Conservation (phyloP, 2,113 vertebrate genomes). For the Vicugna pacos region DNA sequence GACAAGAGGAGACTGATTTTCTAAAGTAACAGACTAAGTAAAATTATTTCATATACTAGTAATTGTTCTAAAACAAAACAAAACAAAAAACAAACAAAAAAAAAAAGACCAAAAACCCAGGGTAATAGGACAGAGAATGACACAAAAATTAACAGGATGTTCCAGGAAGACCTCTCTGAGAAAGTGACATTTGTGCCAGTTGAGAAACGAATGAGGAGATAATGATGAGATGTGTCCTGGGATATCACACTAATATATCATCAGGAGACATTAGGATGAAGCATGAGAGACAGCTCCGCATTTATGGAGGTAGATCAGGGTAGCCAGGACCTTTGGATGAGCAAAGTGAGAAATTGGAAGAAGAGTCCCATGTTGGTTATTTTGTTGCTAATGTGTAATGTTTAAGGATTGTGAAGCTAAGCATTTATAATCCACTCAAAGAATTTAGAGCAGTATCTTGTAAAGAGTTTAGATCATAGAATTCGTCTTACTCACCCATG, state of each 20-base stretch:
- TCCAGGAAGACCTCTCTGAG: neutral
- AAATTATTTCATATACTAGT: too few species aligned
- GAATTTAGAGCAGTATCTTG: neutral
- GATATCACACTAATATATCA: neutral
- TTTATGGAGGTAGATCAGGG: neutral
- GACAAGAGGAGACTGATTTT: neutral
- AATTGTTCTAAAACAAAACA: too few species aligned
- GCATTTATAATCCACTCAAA: neutral
- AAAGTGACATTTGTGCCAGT: slow-evolving; percentile 12
- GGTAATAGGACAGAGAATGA: neutral
- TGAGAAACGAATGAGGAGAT: neutral
- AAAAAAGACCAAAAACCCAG: neutral
- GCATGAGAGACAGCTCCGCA: neutral
- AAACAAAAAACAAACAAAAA: too few species aligned
- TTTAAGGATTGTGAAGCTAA: slow-evolving; percentile 1
- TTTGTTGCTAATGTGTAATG: neutral
- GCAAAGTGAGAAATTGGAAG: neutral
- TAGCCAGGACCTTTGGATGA: neutral
- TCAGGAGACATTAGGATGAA: neutral
- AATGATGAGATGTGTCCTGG: neutral
- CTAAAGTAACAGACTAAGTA: too few species aligned
- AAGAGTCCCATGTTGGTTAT: neutral
- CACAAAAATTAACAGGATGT: neutral
- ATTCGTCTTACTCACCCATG: slow-evolving; percentile 3
- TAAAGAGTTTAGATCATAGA: neutral